A percentile compares a stretch with the other conserved stretches of the same genome.
Conservation (phyloP, 2,797 vertebrate genomes). For the Sardinella longiceps region DNA sequence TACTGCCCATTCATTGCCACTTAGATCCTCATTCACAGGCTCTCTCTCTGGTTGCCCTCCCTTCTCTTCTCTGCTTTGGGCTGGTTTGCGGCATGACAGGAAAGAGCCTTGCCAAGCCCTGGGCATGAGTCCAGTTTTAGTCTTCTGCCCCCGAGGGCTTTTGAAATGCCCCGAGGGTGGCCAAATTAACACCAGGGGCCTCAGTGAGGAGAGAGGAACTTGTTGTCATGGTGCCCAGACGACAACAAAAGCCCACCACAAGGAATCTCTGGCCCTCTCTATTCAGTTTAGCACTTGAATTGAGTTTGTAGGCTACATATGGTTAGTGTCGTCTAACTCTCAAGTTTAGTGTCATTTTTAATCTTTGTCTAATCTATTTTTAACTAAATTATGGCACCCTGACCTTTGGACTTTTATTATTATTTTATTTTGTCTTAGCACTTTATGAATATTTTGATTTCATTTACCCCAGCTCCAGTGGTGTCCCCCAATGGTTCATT, state of each 20-base stretch:
- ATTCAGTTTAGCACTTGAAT: not conserved
- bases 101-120: slow-evolving; percentile 49
- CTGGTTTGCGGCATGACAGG: slow-evolving; percentile 58
- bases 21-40: slow-evolving; percentile 27
- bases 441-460: too few species aligned
- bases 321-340: not conserved
- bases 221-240: slow-evolving; percentile 54
- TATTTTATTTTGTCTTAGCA: not conserved
- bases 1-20: not conserved
- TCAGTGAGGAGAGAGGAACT: slow-evolving; percentile 31
- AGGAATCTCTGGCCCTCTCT: not conserved
- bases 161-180: slow-evolving; percentile 48
- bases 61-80: not conserved
- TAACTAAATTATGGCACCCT: not conserved
- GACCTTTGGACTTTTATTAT: not conserved
- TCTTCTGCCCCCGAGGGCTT: slow-evolving; percentile 51
- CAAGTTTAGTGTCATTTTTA: not conserved
- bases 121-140: slow-evolving; percentile 53
- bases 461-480: too few species aligned
- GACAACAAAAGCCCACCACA: slow-evolving; percentile 54
- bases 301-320: not conserved
- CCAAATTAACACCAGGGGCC: slow-evolving; percentile 44
- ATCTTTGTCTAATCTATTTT: not conserved
- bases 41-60: slow-evolving; percentile 35
- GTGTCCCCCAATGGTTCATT: too few species aligned